Evolutionary conservation across 2,113 vertebrate genomes (phyloP), one percentile per base, ranked within the genome.

Genomic region (Lasiurus cinereus): DNA sequence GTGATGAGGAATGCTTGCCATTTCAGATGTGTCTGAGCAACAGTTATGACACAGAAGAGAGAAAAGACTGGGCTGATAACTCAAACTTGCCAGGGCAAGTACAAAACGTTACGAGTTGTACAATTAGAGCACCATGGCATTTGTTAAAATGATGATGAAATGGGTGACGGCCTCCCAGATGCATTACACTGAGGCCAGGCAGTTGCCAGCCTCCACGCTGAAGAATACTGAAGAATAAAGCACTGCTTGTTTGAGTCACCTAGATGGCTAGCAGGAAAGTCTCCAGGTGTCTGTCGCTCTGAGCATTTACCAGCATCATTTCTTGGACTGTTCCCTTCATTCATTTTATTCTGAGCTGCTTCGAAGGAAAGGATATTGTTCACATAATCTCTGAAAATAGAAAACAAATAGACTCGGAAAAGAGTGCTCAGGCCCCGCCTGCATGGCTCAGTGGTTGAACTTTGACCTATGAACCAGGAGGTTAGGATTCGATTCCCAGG

Each of bases 331-430:
- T 79, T 96, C 50, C 16, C 91, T 91, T 94, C 72, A 94, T 72
- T 93, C 92, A 88, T 59, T 96, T 85, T 67, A 97, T 91, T 86
- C 91, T 67, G 36, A 90, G 16, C 36, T 74, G 48, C 33, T 93
- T 62, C 95, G 69, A 52, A 94, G 70, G 87, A 95, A 90, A 91
- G 52, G 48, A 54, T 43, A 16, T 12, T 11, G 56, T 72, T 90
- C 70, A 83, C 36, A 67, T 87, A 69, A 77, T 92, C 70, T 90
- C 50, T 82, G 56, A 4, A 14, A 80, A 94, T 31, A 82, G 36
- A 87, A 48, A 96, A 93, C 64, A 93, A 74, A 52, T 3, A 89
- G 70, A 69, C 9, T 83, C 12, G 29, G 43, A 48, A 89, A 93
- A 14, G 0, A 0, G 54, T 19, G 19, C 39, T 97, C 96, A 92